phyloP scores from a whole-genome alignment of 2,113 vertebrate species.

The Hippolais icterina region DNA sequence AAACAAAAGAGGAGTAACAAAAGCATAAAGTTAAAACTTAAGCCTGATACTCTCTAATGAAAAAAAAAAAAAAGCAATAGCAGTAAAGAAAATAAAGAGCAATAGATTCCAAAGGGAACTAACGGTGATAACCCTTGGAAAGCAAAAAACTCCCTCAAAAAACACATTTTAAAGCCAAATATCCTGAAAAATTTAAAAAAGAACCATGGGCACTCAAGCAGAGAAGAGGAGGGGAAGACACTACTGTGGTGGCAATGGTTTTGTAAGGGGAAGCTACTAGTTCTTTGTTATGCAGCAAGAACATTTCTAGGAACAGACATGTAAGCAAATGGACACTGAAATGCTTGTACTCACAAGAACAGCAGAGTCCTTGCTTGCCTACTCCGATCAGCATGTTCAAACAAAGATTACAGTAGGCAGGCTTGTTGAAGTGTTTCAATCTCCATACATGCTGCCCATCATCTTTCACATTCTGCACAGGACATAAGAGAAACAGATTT shows the following conservation, averaged over 20 bases:
- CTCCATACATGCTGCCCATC: conserved; percentile 95
- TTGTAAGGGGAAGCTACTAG: neutral
- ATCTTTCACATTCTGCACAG: conserved; percentile 90
- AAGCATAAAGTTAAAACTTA: neutral
- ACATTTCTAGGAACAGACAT: neutral
- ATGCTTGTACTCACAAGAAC: conserved; percentile 84
- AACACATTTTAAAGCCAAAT: neutral
- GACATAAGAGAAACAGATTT: conserved; percentile 70
- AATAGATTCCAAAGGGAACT: neutral
- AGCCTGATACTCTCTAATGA: neutral
- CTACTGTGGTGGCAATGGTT: neutral
- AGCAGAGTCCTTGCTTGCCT: conserved; percentile 93
- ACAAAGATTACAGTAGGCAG: conserved; percentile 95
- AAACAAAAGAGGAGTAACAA: neutral
- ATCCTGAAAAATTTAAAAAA: neutral
- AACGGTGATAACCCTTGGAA: neutral
- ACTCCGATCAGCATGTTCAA: conserved; percentile 94
- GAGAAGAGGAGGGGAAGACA: neutral
- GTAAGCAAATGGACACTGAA: neutral
- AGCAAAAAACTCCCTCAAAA: neutral
- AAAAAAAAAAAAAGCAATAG: neutral
- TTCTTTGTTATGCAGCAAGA: neutral
- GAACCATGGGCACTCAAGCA: neutral
- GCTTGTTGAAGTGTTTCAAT: conserved; percentile 96
- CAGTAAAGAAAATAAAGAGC: neutral